A percentile compares a stretch with the other conserved stretches of the same genome.
phyloP scores from a whole-genome alignment of 2,888 invertebrate genomes.

The Trachelus iudaicus region DNA sequence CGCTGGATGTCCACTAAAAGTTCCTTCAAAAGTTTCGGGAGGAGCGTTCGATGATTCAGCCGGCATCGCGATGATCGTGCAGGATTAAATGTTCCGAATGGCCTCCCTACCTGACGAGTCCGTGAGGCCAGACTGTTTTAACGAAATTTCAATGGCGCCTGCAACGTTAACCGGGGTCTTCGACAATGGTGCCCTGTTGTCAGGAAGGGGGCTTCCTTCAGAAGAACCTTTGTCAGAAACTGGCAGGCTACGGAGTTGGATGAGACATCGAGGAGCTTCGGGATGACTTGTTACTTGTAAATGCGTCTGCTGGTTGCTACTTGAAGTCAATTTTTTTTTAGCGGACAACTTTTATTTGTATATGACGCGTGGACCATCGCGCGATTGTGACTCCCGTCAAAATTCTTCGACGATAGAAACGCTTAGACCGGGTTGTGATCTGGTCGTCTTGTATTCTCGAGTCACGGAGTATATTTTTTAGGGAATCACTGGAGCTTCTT shows the following conservation, averaged over 20 bases:
- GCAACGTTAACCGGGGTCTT: conserved; percentile 19
- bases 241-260: conserved; percentile 28
- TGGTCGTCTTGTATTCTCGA: background rate
- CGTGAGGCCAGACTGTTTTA: conserved; percentile 35
- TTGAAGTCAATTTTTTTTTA: conserved; percentile 43
- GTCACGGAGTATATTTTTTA: background rate
- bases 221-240: conserved; percentile 41
- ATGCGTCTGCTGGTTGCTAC: conserved; percentile 44
- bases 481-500: background rate
- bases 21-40: background rate
- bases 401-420: conserved; percentile 55
- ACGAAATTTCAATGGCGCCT: conserved; percentile 53
- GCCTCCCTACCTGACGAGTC: background rate
- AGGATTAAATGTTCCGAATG: background rate
- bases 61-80: background rate
- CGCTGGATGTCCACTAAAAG: background rate
- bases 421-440: background rate
- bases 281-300: conserved; percentile 54
- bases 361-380: conserved; percentile 26
- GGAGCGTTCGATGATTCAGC: background rate
- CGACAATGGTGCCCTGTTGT: conserved; percentile 57
- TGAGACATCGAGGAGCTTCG: conserved; percentile 40
- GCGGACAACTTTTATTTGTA: conserved; percentile 20
- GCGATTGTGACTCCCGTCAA: conserved; percentile 42
- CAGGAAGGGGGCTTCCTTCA: conserved; percentile 47